These are phyloP conservation scores for Spongilla lacustris DNA, from an alignment of 37 sponge, comb jelly and placozoan genomes.

Conservation along the genomic window DNA sequence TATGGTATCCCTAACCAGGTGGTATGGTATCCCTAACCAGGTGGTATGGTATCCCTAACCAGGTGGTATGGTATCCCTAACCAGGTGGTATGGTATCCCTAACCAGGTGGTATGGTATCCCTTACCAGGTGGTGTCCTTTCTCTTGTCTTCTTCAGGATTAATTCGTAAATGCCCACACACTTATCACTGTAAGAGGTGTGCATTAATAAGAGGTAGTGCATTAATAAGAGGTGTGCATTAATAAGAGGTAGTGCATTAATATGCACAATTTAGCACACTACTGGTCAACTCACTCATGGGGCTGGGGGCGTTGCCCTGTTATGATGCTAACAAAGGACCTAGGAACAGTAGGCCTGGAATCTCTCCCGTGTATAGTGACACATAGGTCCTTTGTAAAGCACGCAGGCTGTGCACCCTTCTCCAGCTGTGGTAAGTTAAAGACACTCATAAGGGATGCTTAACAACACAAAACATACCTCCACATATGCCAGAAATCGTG, in stretches of 20 bases:
- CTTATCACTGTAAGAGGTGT: conserved; percentile 7
- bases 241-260: background rate
- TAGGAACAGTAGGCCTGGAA: conserved; percentile 50
- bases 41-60: too few species aligned
- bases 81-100: too few species aligned
- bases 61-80: too few species aligned
- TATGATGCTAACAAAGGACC: conserved; percentile 62
- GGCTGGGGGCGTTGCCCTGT: conserved; percentile 59
- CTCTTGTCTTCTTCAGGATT: conserved; percentile 59
- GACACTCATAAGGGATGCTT: too few species aligned
- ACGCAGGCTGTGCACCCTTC: conserved; percentile 78
- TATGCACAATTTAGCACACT: background rate
- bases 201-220: background rate
- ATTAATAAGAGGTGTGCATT: background rate
- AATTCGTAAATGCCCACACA: conserved; percentile 69
- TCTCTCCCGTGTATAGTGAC: conserved; percentile 71
- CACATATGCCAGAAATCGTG: conserved; percentile 83
- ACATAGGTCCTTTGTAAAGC: conserved; percentile 77
- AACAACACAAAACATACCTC: conserved; percentile 65
- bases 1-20: too few species aligned
- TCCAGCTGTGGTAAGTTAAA: conserved; percentile 54
- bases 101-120: background rate
- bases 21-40: too few species aligned
- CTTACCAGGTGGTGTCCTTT: conserved; percentile 16
- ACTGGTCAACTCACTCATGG: conserved; percentile 25